phyloP scores from a whole-genome alignment of 2,797 vertebrate species.

The Basileuterus tristriatus region DNA sequence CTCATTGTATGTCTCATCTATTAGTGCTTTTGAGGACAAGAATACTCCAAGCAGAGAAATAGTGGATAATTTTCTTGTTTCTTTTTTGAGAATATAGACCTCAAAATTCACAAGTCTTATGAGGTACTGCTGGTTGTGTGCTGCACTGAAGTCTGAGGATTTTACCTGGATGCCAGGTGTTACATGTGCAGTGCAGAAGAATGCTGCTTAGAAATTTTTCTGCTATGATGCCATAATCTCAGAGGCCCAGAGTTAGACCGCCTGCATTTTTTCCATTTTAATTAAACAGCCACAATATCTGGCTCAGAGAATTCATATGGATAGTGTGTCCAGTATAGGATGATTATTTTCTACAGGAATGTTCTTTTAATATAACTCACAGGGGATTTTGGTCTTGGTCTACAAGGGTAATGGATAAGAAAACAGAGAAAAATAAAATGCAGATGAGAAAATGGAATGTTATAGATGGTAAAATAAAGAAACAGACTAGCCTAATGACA shows the following conservation, averaged over 20 bases:
- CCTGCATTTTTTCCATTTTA: conserved; percentile 5
- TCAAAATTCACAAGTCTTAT: background rate
- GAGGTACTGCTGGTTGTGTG: background rate
- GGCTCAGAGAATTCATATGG: background rate
- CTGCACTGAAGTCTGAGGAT: background rate
- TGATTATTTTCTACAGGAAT: background rate
- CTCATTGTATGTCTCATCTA: background rate
- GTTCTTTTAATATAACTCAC: background rate
- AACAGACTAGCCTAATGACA: conserved; percentile 12
- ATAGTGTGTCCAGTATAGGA: background rate
- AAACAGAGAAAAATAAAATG: conserved; percentile 33
- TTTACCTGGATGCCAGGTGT: background rate
- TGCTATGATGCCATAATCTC: background rate
- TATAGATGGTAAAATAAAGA: conserved; percentile 34
- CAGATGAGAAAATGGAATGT: conserved; percentile 37
- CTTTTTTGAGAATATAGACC: background rate
- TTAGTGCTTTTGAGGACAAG: background rate
- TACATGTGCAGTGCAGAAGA: background rate
- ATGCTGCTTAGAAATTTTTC: background rate
- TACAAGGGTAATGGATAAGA: background rate
- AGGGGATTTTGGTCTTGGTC: background rate
- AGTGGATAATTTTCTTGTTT: background rate
- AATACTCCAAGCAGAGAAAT: background rate
- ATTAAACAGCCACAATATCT: background rate
- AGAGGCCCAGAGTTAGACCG: background rate